phyloP scores from a whole-genome alignment of 1,140 invertebrate genomes.

The Drosophila mayri region DNA sequence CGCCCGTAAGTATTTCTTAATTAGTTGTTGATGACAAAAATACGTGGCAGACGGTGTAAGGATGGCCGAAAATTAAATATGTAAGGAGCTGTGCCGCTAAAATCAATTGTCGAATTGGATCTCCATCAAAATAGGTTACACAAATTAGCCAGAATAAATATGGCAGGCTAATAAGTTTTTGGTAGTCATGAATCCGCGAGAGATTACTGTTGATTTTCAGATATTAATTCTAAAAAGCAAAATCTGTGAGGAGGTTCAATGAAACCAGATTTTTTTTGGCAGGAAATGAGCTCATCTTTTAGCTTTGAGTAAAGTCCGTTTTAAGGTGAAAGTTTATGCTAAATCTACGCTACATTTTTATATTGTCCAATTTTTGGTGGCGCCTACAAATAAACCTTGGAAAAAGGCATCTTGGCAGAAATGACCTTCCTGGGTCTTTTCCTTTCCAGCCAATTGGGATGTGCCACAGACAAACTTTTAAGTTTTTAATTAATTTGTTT shows the following conservation, averaged over 20 bases:
- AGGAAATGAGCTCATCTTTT: not conserved
- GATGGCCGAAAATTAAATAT: slow-evolving; percentile 14
- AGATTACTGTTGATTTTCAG: not conserved
- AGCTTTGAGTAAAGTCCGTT: not conserved
- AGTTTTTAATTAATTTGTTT: slow-evolving; percentile 82
- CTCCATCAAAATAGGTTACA: slow-evolving; percentile 12
- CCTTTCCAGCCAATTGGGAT: slow-evolving; percentile 27
- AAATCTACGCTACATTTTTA: not conserved
- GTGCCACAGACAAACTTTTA: slow-evolving; percentile 63
- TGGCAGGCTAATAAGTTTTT: not conserved
- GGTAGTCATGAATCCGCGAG: not conserved
- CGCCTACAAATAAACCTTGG: slow-evolving; percentile 8
- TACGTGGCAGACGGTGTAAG: slow-evolving; percentile 19
- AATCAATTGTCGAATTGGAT: slow-evolving; percentile 33
- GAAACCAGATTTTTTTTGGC: too few relatives aligned
- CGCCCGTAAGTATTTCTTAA: slow-evolving; percentile 57
- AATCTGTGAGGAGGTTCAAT: not conserved
- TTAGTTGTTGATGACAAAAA: slow-evolving; percentile 70
- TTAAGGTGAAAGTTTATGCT: not conserved
- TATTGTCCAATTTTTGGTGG: slow-evolving; percentile 14
- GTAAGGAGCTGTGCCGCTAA: slow-evolving; percentile 11
- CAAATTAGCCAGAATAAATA: slow-evolving; percentile 8
- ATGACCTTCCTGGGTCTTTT: slow-evolving; percentile 7
- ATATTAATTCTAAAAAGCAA: not conserved
- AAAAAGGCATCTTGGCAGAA: slow-evolving; percentile 15